Conservation (phyloP, 1,140 invertebrate genomes). For the Brachionus rubens region DNA sequence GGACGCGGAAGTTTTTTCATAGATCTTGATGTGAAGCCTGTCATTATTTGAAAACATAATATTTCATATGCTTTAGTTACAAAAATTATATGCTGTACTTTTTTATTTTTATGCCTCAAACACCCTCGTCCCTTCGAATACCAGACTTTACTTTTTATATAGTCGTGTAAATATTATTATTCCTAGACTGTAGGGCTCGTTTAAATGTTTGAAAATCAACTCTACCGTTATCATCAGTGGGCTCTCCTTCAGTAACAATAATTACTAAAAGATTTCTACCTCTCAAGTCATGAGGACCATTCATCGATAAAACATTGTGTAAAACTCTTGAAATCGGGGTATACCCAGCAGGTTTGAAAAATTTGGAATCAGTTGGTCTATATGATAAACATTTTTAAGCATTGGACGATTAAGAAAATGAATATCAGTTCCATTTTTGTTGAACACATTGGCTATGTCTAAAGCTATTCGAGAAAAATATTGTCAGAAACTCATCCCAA, state of each 20-base stretch:
- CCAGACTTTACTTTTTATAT: too few species aligned
- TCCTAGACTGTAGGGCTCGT: background rate
- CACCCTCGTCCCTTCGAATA: too few species aligned
- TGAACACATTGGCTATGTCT: constrained; percentile 28
- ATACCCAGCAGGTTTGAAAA: constrained; percentile 13
- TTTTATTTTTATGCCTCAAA: too few species aligned
- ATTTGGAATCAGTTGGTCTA: background rate
- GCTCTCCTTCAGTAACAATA: constrained; percentile 15
- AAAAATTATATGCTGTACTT: too few species aligned
- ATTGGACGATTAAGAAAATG: constrained; percentile 1
- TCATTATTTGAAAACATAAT: too few species aligned
- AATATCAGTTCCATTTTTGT: constrained; percentile 29
- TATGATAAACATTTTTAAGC: background rate
- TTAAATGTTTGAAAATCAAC: constrained; percentile 2
- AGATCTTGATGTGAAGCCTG: too few species aligned
- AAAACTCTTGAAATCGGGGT: background rate
- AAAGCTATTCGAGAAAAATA: constrained; percentile 4
- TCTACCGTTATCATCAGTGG: constrained; percentile 21
- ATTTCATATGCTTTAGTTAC: too few species aligned
- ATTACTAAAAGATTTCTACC: constrained; percentile 29
- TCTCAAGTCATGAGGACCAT: background rate
- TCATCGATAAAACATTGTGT: background rate
- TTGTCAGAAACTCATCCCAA: constrained; percentile 33
- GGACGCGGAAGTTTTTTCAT: too few species aligned
- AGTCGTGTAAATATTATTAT: background rate